Evolutionary conservation across 2,113 vertebrate species (phyloP).

Genomic region (Oenanthe melanoleuca): DNA sequence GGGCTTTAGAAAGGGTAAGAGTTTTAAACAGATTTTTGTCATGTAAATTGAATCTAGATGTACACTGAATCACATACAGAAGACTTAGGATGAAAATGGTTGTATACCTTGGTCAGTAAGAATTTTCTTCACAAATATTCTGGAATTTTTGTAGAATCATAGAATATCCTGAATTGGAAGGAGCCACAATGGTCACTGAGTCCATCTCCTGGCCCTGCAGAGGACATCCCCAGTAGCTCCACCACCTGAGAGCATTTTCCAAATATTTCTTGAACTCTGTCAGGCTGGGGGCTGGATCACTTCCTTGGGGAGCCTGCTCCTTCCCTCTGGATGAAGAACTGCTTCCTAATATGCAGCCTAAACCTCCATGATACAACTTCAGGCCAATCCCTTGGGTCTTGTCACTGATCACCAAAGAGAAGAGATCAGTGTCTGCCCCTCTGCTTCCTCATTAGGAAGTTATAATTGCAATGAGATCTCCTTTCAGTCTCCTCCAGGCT

Average conservation of each 20-base stretch:
- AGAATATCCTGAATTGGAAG: neutral
- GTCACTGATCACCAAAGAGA: neutral
- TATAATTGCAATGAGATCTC: neutral
- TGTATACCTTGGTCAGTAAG: neutral
- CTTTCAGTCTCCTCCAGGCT: neutral
- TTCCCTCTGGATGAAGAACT: neutral
- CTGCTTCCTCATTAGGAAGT: neutral
- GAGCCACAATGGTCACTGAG: no score
- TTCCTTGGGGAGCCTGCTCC: neutral
- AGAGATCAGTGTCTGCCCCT: neutral
- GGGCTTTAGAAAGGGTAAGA: neutral
- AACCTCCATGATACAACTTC: neutral
- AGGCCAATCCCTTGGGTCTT: neutral
- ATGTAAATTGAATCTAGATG: neutral
- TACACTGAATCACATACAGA: neutral
- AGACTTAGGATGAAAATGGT: neutral
- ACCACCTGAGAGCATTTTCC: neutral
- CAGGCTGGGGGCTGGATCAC: neutral
- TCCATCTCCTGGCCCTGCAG: neutral
- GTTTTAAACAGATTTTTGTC: neutral
- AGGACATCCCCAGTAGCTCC: neutral
- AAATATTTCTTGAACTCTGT: neutral
- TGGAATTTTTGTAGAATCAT: neutral
- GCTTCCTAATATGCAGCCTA: neutral
- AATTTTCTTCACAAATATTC: neutral